Evolutionary conservation across 2,888 invertebrate genomes (phyloP), one percentile per base, ranked within the genome.

Genomic region (Pseudococcus viburni): DNA sequence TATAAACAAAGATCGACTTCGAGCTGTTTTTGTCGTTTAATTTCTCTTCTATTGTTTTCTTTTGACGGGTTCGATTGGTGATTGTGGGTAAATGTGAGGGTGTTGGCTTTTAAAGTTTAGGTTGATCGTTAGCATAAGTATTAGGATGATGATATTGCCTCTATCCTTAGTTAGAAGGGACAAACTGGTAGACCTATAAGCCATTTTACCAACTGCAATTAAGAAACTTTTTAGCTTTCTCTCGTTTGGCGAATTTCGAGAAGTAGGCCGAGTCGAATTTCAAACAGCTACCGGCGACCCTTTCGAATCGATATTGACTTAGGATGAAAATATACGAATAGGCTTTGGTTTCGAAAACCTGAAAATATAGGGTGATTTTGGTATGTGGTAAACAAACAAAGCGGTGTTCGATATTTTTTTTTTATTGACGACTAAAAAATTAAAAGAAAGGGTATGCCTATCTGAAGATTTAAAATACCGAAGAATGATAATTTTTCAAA

Each of bases 181-280:
- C 55, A 55, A 55, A 15, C 55, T 55, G 26, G 55, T 55, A 55
- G 12, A 17, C 55, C 55, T 55, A 12, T 15, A 55, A 55, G 55
- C 8, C 80, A n/a, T 39, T 42, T 73, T 73, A 33, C 73, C 7
- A 33, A 33, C 73, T 80, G 33, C 80, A 42, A 80, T 80, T 39
- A 33, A n/a, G n/a, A 80, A 39, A 42, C 39, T 33, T 73, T 73
- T 80, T 80, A 42, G 15, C 42, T 80, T 33, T 26, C 17, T 68
- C 17, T 26, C 77, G 26, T 77, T 22, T 48, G 12, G 48, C 11
- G 12, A 48, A 48, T 48, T 48, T 48, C 48, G 12, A 48, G 48
- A 48, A 48, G 48, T 12, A 48, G 48, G 48, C 0, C 48, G 48
- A 12, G 12, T 48, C 48, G 48, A 48, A 48, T 48, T 48, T 12